Percentiles rank a stretch among this genome's conserved stretches.
phyloP scores from a whole-genome alignment of 2,888 invertebrate species.

The Drosophila pseudotakahashii region DNA sequence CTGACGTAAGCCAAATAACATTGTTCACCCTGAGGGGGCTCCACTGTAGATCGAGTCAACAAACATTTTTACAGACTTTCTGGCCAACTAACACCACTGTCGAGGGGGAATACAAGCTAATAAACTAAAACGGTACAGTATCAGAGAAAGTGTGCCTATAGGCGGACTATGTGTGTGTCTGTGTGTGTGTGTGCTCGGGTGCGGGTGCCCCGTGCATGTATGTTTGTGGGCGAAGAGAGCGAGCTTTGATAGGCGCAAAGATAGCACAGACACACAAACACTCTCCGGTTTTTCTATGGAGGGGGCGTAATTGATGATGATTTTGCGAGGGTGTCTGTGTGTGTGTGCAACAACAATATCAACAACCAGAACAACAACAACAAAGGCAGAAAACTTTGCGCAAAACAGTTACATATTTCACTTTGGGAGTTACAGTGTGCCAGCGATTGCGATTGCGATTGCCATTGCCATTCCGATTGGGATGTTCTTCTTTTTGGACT shows the following conservation, averaged over 20 bases:
- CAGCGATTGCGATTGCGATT: no score
- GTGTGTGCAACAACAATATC: slow-evolving; percentile 27
- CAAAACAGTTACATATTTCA: slow-evolving; percentile 32
- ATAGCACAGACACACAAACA: slow-evolving; percentile 30
- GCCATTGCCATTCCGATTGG: not conserved
- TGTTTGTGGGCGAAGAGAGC: slow-evolving; percentile 30
- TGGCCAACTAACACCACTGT: slow-evolving; percentile 17
- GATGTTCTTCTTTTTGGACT: not conserved
- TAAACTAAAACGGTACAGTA: slow-evolving; percentile 46
- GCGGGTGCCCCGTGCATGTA: slow-evolving; percentile 3
- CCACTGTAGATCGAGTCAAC: slow-evolving; percentile 13
- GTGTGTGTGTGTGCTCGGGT: slow-evolving; percentile 6
- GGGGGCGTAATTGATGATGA: slow-evolving; percentile 50
- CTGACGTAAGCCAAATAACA: not conserved
- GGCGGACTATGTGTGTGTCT: slow-evolving; percentile 10
- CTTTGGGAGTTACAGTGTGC: not conserved
- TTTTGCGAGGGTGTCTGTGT: slow-evolving; percentile 24
- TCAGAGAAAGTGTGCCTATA: slow-evolving; percentile 26
- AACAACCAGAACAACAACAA: slow-evolving; percentile 28
- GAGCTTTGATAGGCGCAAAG: slow-evolving; percentile 49
- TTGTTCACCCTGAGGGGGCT: not conserved
- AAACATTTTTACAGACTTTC: slow-evolving; percentile 20
- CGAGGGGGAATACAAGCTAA: slow-evolving; percentile 32
- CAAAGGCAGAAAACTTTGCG: slow-evolving; percentile 21
- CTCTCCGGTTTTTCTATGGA: slow-evolving; percentile 18